Evolutionary conservation across 2,113 vertebrate genomes (phyloP).

Genomic region (Etheostoma cragini): DNA sequence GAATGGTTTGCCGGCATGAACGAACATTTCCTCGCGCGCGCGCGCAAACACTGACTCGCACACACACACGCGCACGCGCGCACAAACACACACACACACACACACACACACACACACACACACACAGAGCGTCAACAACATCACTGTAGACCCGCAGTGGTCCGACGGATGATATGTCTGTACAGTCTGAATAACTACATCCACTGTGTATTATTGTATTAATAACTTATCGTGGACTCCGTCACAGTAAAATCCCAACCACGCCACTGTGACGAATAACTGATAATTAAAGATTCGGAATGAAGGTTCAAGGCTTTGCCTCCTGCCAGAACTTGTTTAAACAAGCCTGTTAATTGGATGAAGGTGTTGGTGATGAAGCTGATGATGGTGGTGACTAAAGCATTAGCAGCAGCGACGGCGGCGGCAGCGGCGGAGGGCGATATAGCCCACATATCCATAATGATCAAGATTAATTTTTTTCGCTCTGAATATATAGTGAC

Average conservation of each 20-base stretch:
- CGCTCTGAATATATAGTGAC: constrained; percentile 68
- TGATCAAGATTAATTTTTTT: constrained; percentile 70
- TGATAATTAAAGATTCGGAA: constrained; percentile 69
- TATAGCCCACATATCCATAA: constrained; percentile 60
- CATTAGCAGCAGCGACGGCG: constrained; percentile 43
- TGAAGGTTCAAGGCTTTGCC: constrained; percentile 34
- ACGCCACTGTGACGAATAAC: constrained; percentile 59
- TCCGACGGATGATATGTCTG: constrained; percentile 49
- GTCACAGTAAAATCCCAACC: constrained; percentile 41
- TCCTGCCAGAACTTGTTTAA: constrained; percentile 71
- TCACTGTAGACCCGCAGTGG: constrained; percentile 65
- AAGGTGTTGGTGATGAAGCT: constrained; percentile 71
- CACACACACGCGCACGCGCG: neutral
- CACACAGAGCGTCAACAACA: constrained; percentile 34
- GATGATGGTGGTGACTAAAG: constrained; percentile 74
- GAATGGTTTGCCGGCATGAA: constrained; percentile 46
- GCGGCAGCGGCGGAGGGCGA: constrained; percentile 30
- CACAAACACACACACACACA: neutral
- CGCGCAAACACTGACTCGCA: neutral
- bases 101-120: neutral
- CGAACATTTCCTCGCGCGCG: constrained; percentile 39
- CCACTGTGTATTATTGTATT: constrained; percentile 65
- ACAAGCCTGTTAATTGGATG: constrained; percentile 78
- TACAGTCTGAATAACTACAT: constrained; percentile 44
- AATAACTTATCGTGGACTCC: constrained; percentile 62